phyloP scores from a whole-genome alignment of 1,140 invertebrate genomes.

The Pomacea maculata region DNA sequence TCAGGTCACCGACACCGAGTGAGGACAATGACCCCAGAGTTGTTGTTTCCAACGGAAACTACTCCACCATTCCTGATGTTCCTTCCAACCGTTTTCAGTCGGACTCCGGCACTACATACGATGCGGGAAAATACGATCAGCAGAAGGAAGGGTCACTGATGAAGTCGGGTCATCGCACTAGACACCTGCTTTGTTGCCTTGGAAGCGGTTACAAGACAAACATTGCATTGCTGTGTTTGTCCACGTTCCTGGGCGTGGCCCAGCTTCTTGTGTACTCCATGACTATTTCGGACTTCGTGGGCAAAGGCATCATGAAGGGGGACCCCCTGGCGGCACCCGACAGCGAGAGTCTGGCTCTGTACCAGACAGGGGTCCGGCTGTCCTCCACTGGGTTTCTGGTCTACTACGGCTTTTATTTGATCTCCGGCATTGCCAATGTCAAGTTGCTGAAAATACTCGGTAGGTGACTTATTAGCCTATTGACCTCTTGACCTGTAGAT shows the following conservation, averaged over 20 bases:
- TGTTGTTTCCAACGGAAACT: too few relatives aligned
- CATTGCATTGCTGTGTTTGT: not conserved
- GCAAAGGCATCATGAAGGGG: slow-evolving; percentile 12
- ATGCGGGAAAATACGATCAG: too few relatives aligned
- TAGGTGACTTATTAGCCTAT: not conserved
- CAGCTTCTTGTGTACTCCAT: slow-evolving; percentile 5
- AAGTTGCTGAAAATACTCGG: not conserved
- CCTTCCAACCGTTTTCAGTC: too few relatives aligned
- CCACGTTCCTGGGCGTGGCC: not conserved
- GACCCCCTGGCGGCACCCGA: not conserved
- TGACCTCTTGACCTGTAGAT: too few relatives aligned
- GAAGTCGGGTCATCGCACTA: not conserved
- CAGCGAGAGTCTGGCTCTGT: not conserved
- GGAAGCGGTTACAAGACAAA: not conserved
- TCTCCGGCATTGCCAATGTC: not conserved
- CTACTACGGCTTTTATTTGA: slow-evolving; percentile 1
- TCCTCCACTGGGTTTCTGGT: slow-evolving; percentile 7
- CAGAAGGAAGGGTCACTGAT: too few relatives aligned
- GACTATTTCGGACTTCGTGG: slow-evolving; percentile 9
- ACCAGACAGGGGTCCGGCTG: slow-evolving; percentile 1
- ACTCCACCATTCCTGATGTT: too few relatives aligned
- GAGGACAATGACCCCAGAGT: too few relatives aligned
- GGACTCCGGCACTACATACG: too few relatives aligned
- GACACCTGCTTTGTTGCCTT: not conserved
- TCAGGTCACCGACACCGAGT: too few relatives aligned